A percentile compares a stretch with the other conserved stretches of the same genome.
phyloP scores from a whole-genome alignment of 2,888 invertebrate genomes.

The Chironomus riparius region DNA sequence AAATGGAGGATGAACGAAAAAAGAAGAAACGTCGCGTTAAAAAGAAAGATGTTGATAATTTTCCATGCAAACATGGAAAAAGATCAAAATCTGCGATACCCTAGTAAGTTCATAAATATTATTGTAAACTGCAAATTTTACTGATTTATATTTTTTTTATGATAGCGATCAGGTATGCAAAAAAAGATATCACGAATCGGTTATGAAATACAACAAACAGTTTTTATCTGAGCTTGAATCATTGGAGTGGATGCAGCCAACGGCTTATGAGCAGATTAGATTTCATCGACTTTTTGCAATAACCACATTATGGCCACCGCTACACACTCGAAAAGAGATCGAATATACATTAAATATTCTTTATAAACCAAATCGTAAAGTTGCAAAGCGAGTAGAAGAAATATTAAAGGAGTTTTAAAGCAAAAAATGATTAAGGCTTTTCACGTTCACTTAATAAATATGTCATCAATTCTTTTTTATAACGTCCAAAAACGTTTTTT shows the following conservation, averaged over 20 bases:
- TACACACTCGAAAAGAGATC: slow-evolving; percentile 41
- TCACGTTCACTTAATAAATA: background rate
- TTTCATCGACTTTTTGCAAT: slow-evolving; percentile 36
- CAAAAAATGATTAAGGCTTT: background rate
- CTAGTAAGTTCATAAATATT: slow-evolving; percentile 12
- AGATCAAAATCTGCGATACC: background rate
- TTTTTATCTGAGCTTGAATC: slow-evolving; percentile 7
- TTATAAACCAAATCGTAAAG: background rate
- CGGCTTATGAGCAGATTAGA: slow-evolving; percentile 20
- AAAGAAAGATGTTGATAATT: slow-evolving; percentile 13
- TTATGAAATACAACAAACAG: slow-evolving; percentile 12
- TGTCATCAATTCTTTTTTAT: background rate
- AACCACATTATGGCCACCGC: slow-evolving; percentile 41
- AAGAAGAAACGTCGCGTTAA: background rate
- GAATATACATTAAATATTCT: slow-evolving; percentile 31
- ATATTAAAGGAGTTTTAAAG: background rate
- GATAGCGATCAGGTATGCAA: slow-evolving; percentile 16
- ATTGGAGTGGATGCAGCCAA: slow-evolving; percentile 14
- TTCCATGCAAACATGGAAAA: slow-evolving; percentile 19
- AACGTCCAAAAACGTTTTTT: background rate
- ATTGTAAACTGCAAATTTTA: background rate
- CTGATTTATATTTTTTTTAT: background rate
- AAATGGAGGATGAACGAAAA: slow-evolving; percentile 5
- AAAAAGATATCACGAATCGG: slow-evolving; percentile 19
- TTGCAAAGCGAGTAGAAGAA: background rate